phyloP scores from a whole-genome alignment of 1,140 invertebrate genomes.

The Drosophila bocqueti region DNA sequence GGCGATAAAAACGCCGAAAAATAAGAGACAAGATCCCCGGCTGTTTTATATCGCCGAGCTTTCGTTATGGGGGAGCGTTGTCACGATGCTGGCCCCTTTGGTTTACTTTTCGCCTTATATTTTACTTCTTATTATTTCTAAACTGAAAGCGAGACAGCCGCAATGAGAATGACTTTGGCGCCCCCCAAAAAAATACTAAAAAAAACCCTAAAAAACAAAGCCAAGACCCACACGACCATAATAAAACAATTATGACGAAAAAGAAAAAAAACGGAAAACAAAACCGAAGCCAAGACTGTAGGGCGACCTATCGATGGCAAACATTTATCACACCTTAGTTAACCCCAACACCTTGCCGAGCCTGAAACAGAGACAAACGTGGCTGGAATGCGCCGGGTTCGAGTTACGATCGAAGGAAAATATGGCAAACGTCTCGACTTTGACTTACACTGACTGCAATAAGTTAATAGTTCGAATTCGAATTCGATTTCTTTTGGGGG shows the following conservation, averaged over 20 bases:
- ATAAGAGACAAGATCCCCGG: conserved; percentile 27
- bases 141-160: conserved; percentile 23
- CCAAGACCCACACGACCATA: conserved; percentile 62
- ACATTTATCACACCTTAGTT: conserved; percentile 84
- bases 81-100: conserved; percentile 56
- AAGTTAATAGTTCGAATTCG: conserved; percentile 82
- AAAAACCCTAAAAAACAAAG: neutral
- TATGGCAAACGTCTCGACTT: conserved; percentile 66
- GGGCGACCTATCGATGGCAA: conserved; percentile 74
- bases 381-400: conserved; percentile 65
- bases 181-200: conserved; percentile 10
- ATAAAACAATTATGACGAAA: conserved; percentile 79
- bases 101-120: conserved; percentile 19
- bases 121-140: conserved; percentile 9
- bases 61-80: conserved; percentile 56
- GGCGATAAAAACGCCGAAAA: conserved; percentile 20
- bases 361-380: conserved; percentile 57
- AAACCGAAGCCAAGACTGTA: conserved; percentile 46
- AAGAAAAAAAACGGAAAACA: conserved; percentile 39
- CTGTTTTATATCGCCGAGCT: conserved; percentile 50
- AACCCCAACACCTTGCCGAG: conserved; percentile 77
- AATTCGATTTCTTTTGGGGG: conserved; percentile 56
- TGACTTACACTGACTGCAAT: conserved; percentile 76
- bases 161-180: conserved; percentile 53
- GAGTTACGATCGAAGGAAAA: conserved; percentile 35